Conservation (phyloP, 2,888 invertebrate genomes). For the Andrena camellia region DNA sequence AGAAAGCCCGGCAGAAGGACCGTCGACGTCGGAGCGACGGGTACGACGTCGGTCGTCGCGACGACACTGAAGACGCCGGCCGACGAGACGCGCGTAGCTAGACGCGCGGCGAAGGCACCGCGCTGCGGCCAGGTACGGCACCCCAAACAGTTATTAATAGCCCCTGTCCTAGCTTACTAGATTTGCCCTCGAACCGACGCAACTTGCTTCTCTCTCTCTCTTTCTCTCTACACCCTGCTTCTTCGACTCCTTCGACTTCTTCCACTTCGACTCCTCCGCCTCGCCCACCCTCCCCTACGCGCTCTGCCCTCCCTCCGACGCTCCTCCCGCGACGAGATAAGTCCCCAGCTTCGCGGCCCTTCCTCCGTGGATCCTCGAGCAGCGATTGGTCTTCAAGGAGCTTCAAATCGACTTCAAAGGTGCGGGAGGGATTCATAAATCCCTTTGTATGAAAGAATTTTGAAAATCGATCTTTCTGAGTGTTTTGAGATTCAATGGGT, state of each 20-base stretch:
- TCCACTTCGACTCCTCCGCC: neutral
- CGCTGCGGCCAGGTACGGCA: constrained; percentile 84
- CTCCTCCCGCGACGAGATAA: neutral
- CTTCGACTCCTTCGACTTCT: neutral
- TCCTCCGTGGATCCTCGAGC: neutral
- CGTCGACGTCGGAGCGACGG: constrained; percentile 66
- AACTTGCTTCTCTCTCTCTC: constrained; percentile 34
- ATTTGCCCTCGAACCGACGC: constrained; percentile 81
- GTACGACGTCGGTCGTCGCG: constrained; percentile 83
- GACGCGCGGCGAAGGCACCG: constrained; percentile 76
- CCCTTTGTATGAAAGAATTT: neutral
- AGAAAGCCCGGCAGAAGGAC: constrained; percentile 25
- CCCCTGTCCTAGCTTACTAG: constrained; percentile 83
- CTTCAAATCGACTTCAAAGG: no score
- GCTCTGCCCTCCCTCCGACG: neutral
- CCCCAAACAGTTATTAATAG: constrained; percentile 85
- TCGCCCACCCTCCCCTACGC: neutral
- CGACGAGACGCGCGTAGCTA: constrained; percentile 80
- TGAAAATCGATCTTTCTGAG: neutral
- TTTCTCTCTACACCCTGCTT: constrained; percentile 27
- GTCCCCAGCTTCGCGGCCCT: neutral
- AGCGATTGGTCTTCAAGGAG: neutral
- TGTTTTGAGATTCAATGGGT: no score
- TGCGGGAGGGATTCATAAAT: neutral
- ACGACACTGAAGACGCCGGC: constrained; percentile 85